Evolutionary conservation across 2,797 vertebrate genomes (phyloP), one percentile per base, ranked within the genome.

Genomic region (Micromesistius poutassou): DNA sequence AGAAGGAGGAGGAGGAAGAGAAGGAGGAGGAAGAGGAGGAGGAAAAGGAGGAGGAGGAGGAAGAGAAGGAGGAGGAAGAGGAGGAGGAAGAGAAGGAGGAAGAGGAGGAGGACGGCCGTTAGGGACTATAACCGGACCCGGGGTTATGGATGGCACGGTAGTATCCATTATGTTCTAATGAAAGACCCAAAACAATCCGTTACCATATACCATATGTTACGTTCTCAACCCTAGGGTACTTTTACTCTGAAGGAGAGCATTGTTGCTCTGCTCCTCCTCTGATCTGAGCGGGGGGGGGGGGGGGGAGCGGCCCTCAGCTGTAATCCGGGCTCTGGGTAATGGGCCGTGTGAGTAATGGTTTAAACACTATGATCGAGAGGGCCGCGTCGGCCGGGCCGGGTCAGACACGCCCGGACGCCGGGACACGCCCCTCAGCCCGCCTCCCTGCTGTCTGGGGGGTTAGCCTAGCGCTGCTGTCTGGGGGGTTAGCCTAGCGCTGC

Each of bases 241-340:
- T 68, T 62, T 25, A 9, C 25, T 68, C 28, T 68, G 62, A 68
- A 68, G 25, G 62, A 28, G 62, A 7, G 46, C 46, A 3, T 55
- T 55, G 46, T 55, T 13, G 40, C 3, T 42, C 2, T 42, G 12
- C n/a, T 13, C 12, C 12, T 42, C 6, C 6, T 33, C 75, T 10
- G 30, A 38, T 36, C 70, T 3, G 82, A 81, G 85, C 84, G 84
- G 30, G 77, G 3, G 74, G 81, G 76, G 80, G 76, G 84, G 73
- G 79, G 80, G 80, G 83, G 81, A 79, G 82, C 4, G 77, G 77
- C 87, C 81, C 87, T 91, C 92, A 87, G 76, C 79, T 83, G 81
- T 93, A 93, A 93, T 91, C 82, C 91, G 85, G 86, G 84, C 85
- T 90, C 83, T 91, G 81, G 78, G 80, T 94, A 94, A 93, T 88